Evolutionary conservation across 2,113 vertebrate genomes (phyloP).

Genomic region (Forbesichthys agassizii): DNA sequence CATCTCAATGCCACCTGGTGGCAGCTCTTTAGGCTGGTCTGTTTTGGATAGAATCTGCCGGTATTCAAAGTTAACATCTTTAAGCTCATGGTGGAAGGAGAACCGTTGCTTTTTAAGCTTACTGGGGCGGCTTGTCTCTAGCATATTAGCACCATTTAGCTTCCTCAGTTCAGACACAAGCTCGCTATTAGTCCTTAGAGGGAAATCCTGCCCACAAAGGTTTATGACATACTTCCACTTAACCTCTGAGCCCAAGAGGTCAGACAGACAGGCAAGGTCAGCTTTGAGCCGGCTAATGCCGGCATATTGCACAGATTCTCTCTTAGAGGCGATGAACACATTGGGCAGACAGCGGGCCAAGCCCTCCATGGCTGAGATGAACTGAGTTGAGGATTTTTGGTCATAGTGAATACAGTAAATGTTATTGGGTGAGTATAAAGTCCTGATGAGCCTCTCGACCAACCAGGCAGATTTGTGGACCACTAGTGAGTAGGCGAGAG

Average conservation of each 20-base stretch:
- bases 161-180: slow-evolving; percentile 80
- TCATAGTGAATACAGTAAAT: slow-evolving; percentile 82
- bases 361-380: slow-evolving; percentile 70
- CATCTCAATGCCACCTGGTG: slow-evolving; percentile 84
- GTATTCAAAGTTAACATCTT: slow-evolving; percentile 79
- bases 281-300: slow-evolving; percentile 86
- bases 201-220: slow-evolving; percentile 87
- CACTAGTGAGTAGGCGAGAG: slow-evolving; percentile 85
- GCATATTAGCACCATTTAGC: slow-evolving; percentile 83
- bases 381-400: slow-evolving; percentile 75
- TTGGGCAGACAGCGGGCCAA: slow-evolving; percentile 83
- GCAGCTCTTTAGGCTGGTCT: slow-evolving; percentile 70
- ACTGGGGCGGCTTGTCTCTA: slow-evolving; percentile 85
- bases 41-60: slow-evolving; percentile 81
- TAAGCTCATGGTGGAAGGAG: slow-evolving; percentile 81
- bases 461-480: slow-evolving; percentile 71
- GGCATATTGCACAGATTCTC: slow-evolving; percentile 82
- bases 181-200: slow-evolving; percentile 86
- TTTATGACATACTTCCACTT: slow-evolving; percentile 87
- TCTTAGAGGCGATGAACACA: slow-evolving; percentile 79
- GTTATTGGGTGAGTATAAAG: slow-evolving; percentile 65
- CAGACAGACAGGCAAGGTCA: slow-evolving; percentile 87
- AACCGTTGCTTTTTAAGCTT: slow-evolving; percentile 84
- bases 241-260: slow-evolving; percentile 72
- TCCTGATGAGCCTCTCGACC: slow-evolving; percentile 52